Evolutionary conservation across 2,888 invertebrate genomes (phyloP), one percentile per base, ranked within the genome.

Genomic region (Tupiocoris notatus): DNA sequence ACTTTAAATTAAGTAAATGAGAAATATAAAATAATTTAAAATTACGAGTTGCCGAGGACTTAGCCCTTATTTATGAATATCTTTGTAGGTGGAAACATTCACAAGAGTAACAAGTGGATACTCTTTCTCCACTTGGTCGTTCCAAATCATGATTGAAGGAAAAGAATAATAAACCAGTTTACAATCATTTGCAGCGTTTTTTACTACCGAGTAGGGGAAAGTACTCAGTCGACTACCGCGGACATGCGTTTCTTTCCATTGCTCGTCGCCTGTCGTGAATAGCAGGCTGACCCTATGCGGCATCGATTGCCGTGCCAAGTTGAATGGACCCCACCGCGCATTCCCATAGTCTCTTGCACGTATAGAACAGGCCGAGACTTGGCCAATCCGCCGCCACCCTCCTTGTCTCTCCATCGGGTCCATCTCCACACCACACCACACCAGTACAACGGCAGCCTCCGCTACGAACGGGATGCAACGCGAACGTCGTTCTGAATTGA

Each of bases 251-350:
- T 12, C 39, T 7, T 39, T 39, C n/a, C n/a, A n/a, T 39, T 39
- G 39, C 39, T 39, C 39, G 6, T 7, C 3, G 12, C 39, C 39
- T 39, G 39, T 39, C 39, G 6, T 12, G 39, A 39, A 7, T 12
- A 12, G 3, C 39, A 7, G 39, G 39, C 3, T 39, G 39, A 12
- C 39, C 6, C 39, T 3, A 39, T 39, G 39, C 39, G 39, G 39
- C 70, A 70, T 70, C 70, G 70, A 70, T 70, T 70, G 70, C 70
- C 25, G 58, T 70, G 70, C 70, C 70, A 70, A 70, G 70, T 59
- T 70, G 70, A 70, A 70, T 70, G 70, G 70, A 59, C 58, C 18
- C 59, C 70, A 57, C 59, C 25, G 39, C 39, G 39, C 39, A 39
- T 39, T 39, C 39, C 39, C 39, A 39, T 12, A 39, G 39, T 39